These are phyloP conservation scores for Clarias laeviceps DNA, from an alignment of 2,797 vertebrate genomes.

Conservation along the genomic window DNA sequence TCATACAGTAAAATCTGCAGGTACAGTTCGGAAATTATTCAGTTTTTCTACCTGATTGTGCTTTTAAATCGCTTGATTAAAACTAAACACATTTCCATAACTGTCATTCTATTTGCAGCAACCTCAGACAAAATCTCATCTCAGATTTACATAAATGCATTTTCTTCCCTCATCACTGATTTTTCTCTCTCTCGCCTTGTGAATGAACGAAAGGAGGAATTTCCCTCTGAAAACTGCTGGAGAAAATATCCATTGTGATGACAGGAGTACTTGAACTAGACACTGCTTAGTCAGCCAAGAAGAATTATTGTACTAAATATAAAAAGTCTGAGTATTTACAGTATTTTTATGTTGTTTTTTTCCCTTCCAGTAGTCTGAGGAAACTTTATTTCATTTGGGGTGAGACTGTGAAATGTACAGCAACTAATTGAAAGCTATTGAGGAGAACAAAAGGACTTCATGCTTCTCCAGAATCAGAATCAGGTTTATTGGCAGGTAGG, in stretches of 20 bases:
- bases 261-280: background rate
- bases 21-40: background rate
- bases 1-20: background rate
- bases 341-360: background rate
- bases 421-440: background rate
- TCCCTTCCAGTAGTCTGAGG: background rate
- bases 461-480: no score
- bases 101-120: background rate
- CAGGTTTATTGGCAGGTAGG: no score
- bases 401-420: background rate
- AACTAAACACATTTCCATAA: background rate
- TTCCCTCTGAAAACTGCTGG: background rate
- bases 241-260: background rate
- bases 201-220: background rate
- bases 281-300: background rate
- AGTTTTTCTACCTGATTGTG: background rate
- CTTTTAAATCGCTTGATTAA: background rate
- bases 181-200: background rate
- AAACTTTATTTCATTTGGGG: background rate
- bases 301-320: background rate
- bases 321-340: background rate
- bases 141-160: background rate
- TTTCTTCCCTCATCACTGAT: background rate
- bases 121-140: background rate
- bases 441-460: background rate